Conservation (phyloP, 2,113 vertebrate genomes). For the Epinephelus fuscoguttatus region DNA sequence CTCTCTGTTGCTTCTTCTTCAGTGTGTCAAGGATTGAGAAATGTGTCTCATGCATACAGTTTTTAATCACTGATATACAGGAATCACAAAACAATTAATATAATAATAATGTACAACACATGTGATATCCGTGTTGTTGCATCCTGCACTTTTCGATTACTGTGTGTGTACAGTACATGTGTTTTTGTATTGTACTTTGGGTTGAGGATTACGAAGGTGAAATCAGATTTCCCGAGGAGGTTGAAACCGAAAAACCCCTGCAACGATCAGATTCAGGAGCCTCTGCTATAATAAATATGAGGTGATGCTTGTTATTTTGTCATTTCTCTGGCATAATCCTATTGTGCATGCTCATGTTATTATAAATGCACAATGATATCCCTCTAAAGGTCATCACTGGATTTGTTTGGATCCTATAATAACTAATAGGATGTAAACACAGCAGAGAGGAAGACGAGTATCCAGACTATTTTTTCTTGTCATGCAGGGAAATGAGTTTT, state of each 20-base stretch:
- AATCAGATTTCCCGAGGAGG: neutral
- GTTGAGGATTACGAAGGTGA: neutral
- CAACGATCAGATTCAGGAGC: conserved; percentile 5
- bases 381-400: conserved; percentile 51
- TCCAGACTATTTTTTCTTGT: conserved; percentile 16
- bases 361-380: conserved; percentile 26
- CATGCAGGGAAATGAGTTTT: neutral
- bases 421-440: conserved; percentile 18
- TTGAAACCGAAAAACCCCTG: conserved; percentile 12
- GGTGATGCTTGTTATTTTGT: conserved; percentile 25
- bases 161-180: neutral
- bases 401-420: conserved; percentile 34
- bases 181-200: neutral
- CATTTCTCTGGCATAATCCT: conserved; percentile 32
- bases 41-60: neutral
- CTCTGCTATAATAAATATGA: conserved; percentile 33
- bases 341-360: conserved; percentile 36
- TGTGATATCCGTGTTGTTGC: no score
- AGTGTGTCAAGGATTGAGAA: neutral
- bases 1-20: neutral
- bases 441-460: conserved; percentile 6
- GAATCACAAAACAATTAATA: neutral
- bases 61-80: neutral
- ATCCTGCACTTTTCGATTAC: neutral
- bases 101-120: neutral